phyloP scores from a whole-genome alignment of 1,140 invertebrate genomes.

The Sitobion miscanthi region DNA sequence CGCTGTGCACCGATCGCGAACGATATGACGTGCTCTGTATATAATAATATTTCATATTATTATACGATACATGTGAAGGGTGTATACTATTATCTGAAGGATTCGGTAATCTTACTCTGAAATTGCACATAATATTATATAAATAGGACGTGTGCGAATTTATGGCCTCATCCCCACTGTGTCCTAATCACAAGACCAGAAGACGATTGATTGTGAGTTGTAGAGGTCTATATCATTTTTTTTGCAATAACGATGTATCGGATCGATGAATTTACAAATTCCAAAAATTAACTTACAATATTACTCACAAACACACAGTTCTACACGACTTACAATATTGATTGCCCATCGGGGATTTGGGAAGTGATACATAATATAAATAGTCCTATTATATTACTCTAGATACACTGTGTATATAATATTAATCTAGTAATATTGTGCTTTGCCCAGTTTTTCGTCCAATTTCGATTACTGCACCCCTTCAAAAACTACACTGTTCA shows the following conservation, averaged over 20 bases:
- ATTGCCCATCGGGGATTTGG: too few species aligned
- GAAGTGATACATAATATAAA: too few species aligned
- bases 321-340: too few species aligned
- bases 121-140: neutral
- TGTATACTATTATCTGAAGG: neutral
- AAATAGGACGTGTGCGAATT: neutral
- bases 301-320: too few species aligned
- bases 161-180: neutral
- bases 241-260: neutral
- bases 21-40: neutral
- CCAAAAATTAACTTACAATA: too few species aligned
- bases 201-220: neutral
- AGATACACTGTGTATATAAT: too few species aligned
- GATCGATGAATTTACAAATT: too few species aligned
- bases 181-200: neutral
- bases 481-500: neutral
- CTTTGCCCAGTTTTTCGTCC: neutral
- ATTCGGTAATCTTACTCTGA: neutral
- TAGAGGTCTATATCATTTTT: neutral
- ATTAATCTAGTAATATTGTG: neutral
- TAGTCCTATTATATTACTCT: too few species aligned
- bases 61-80: neutral
- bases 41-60: neutral
- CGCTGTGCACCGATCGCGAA: neutral
- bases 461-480: neutral